Evolutionary conservation across 30 jellyfish, hydroid and myxozoan species (phyloP).

Genomic region (Clytia hemisphaerica): DNA sequence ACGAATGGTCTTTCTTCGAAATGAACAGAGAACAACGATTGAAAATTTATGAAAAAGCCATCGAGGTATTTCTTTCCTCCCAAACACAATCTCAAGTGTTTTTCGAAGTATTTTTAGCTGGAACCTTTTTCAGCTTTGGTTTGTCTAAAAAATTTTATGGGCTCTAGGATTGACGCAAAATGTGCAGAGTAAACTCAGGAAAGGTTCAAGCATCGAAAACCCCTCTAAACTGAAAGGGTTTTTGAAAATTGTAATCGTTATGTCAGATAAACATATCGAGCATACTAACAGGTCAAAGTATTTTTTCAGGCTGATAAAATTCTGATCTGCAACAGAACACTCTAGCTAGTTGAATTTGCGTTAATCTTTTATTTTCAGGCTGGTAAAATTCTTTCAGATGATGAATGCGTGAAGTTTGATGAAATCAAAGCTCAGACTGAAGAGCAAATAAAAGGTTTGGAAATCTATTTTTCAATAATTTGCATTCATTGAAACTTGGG

Average conservation of each 20-base stretch:
- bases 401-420: conserved; percentile 33
- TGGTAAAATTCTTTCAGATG: conserved; percentile 23
- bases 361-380: conserved; percentile 27
- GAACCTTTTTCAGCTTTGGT: background rate
- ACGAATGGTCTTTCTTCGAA: conserved; percentile 13
- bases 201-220: too few relatives aligned
- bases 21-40: conserved; percentile 56
- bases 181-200: too few relatives aligned
- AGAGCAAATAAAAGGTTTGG: conserved; percentile 63
- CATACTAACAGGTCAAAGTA: too few relatives aligned
- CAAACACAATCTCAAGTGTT: background rate
- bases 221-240: too few relatives aligned
- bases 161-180: too few relatives aligned
- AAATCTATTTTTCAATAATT: background rate
- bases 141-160: too few relatives aligned
- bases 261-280: too few relatives aligned
- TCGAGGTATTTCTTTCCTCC: conserved; percentile 60
- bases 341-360: background rate
- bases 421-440: conserved; percentile 61
- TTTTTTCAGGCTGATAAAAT: background rate
- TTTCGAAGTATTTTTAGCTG: background rate
- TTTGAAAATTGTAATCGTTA: too few relatives aligned
- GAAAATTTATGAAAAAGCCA: conserved; percentile 60
- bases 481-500: too few relatives aligned
- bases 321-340: background rate